Conservation (phyloP, 2,113 vertebrate species). For the Stegostoma tigrinum region DNA sequence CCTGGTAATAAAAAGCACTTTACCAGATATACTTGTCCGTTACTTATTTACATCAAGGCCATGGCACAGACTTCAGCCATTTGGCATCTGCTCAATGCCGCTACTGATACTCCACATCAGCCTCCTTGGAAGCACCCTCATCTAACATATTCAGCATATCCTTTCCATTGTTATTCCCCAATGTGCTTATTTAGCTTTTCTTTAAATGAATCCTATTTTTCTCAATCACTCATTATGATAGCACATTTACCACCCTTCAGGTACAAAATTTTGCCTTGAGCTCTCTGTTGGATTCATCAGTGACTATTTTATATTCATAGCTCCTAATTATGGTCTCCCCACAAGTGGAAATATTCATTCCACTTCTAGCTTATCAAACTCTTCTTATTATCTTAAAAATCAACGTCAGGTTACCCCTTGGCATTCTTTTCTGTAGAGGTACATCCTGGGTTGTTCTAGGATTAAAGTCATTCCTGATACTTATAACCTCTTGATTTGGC, state of each 20-base stretch:
- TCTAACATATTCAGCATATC: background rate
- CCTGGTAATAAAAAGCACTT: background rate
- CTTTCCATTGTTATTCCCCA: background rate
- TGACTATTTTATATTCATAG: background rate
- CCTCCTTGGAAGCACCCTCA: background rate
- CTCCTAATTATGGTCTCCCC: background rate
- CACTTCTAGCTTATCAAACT: background rate
- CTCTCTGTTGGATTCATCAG: background rate
- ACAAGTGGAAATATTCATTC: background rate
- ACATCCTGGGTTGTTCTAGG: background rate
- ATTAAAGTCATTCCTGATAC: background rate
- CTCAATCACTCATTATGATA: background rate
- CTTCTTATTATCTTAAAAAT: background rate
- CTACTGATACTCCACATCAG: background rate
- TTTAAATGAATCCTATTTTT: background rate
- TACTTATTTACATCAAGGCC: background rate
- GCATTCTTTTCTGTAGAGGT: background rate
- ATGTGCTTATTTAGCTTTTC: background rate
- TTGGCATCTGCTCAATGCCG: background rate
- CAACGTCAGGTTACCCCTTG: background rate
- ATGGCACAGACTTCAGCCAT: background rate
- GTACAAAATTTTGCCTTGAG: background rate
- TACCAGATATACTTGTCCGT: background rate
- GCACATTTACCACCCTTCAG: background rate
- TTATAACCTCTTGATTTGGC: background rate